Base-by-base conservation (phyloP, 2,113 vertebrate species). In the Rynchops niger region DNA sequence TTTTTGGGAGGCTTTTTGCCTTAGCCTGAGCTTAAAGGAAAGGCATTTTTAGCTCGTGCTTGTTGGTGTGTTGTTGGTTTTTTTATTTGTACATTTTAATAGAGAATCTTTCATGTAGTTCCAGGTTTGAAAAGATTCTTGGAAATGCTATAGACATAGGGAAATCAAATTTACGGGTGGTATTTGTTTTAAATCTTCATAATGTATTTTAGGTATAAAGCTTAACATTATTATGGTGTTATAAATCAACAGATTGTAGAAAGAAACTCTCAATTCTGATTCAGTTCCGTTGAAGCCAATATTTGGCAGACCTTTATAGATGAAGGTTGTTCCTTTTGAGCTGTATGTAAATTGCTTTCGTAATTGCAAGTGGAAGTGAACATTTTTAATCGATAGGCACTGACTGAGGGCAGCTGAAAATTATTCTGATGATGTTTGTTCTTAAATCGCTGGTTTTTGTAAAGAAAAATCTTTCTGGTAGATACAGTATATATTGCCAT, bases 201-300 rank as follows among this genome's bases (percentile, higher is more conserved):
- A 32, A 42, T 27, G 16, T 38, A 16, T 65, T 62, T 70, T 61
- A 49, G 20, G 29, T 7, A n/a, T 56, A 72, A 74, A 61, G 15
- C 15, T 6, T 2, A 84, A 49, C 11, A 3, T 59, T 87, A 72
- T 47, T 67, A 49, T 38, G 32, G 30, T 30, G 15, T 83, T 88
- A 26, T 4, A 88, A 25, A 74, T 30, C 27, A 89, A 72, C 45
- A 78, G 10, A 72, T 8, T 56, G 15, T 42, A 61, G 43, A 66
- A 87, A 69, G 8, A 70, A 59, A 38, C 22, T n/a, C 26, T 61
- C 50, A 36, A 30, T 69, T 93, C 88, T 90, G 36, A 77, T 84
- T 80, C 42, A 61, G 45, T 62, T 89, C 40, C 89, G 29, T 59
- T 42, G 34, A 82, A 96, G 45, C 47, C 90, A 95, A 71, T 88